Percentiles rank a stretch among this genome's conserved stretches.
phyloP scores from a whole-genome alignment of 2,113 vertebrate genomes.

The Ictalurus punctatus region DNA sequence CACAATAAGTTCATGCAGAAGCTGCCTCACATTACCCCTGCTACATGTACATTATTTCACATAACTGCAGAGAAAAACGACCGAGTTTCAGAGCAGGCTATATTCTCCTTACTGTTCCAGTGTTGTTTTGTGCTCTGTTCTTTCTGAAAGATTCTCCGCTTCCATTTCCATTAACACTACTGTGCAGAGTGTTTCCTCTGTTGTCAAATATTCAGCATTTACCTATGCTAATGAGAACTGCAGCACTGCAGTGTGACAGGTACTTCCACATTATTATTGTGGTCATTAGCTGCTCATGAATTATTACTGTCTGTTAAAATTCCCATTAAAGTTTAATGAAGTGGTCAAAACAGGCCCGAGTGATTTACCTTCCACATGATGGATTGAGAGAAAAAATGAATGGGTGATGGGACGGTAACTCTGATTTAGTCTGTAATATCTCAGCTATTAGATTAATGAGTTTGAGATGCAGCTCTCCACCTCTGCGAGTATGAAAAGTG shows the following conservation, averaged over 20 bases:
- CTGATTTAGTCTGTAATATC: constrained; percentile 44
- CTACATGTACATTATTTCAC: constrained; percentile 48
- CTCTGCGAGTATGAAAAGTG: constrained; percentile 38
- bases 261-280: constrained; percentile 50
- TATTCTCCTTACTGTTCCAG: neutral
- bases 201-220: constrained; percentile 52
- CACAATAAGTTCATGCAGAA: neutral
- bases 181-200: constrained; percentile 56
- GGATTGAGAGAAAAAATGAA: constrained; percentile 42
- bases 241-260: constrained; percentile 49
- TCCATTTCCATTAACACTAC: constrained; percentile 15
- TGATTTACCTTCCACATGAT: constrained; percentile 55
- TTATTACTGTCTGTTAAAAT: constrained; percentile 53
- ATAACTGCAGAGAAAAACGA: constrained; percentile 32
- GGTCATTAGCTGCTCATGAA: constrained; percentile 47
- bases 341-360: constrained; percentile 51
- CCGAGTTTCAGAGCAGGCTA: constrained; percentile 20
- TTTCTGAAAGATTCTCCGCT: constrained; percentile 10
- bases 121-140: neutral
- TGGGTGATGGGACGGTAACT: constrained; percentile 38
- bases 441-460: constrained; percentile 53
- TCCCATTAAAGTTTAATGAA: constrained; percentile 58
- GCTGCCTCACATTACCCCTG: constrained; percentile 31
- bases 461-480: constrained; percentile 47
- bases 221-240: constrained; percentile 45